Evolutionary conservation across 2,888 invertebrate species (phyloP), one percentile per base, ranked within the genome.

Genomic region (Pogonocherus hispidulus): DNA sequence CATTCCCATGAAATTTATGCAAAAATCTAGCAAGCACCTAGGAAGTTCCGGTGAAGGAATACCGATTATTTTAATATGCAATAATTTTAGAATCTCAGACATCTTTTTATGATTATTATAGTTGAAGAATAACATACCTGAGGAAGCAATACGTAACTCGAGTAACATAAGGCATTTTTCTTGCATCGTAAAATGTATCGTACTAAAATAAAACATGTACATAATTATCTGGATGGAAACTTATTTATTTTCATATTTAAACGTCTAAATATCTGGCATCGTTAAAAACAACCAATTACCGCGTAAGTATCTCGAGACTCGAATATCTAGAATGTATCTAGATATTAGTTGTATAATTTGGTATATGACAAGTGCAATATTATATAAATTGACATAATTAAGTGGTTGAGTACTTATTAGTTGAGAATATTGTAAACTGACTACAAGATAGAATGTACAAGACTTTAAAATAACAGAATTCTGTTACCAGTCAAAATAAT

Each of bases 231-330:
- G 0, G 37, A 20, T 56, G 22, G 8, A 19, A 27, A 27, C 19
- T 19, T 60, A 35, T 62, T 51, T 62, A 51, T 62, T 62, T 62
- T 51, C 52, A 23, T 57, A 63, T 62, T 59, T 59, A 49, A 66
- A 66, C 63, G 69, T 69, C 55, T 63, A 63, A 67, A 51, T 67
- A 37, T 32, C 37, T 49, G n/a, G 37, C 46, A 51, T 63, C 47
- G 57, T 63, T 69, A 55, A 69, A 57, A 63, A 18, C 49, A 37
- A 57, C 63, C 69, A 69, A 69, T 69, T 66, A 69, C 52, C 18
- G 59, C 46, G 35, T 41, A 44, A 56, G 56, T 49, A 37, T 41
- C 37, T 49, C 44, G 41, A 32, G 46, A 51, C 54, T 55, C n/a
- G 57, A 63, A 63, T 63, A 63, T 51, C 20, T 55, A 16, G 57